Base-by-base conservation (phyloP, 2,797 vertebrate genomes). In the Chrosomus eos region DNA sequence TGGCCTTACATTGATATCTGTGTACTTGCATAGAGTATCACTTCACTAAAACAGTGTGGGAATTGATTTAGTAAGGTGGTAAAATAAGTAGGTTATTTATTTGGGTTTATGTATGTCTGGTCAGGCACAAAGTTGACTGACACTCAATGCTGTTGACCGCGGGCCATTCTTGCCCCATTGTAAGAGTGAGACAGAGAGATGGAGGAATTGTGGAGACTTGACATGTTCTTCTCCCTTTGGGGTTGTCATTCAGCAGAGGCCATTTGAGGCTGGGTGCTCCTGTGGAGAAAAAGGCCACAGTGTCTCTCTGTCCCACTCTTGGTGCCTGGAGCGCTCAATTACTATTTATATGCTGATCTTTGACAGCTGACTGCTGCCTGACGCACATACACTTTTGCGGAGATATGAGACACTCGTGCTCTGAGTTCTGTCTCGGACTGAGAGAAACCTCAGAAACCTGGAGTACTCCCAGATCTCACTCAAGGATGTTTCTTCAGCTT, bases 281-380 rank as follows among this genome's bases (percentile, higher is more conserved):
- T 90, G 91, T 86, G 84, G 93, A 91, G 90, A 89, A 89, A 88
- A 89, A 88, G 89, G 91, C 93, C 91, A 90, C 87, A 74, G 91
- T 82, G 77, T 90, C 83, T 85, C 90, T 90, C 87, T 93, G 92
- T 93, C 93, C 92, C 36, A 53, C 67, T 81, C 75, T 90, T 89
- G 82, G 89, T 58, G 91, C 94, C 94, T 88, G 87, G 74, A 94
- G 92, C 91, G 77, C 87, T 90, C 91, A 92, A 92, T 94, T 92
- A 93, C 92, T 94, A 94, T 95, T 95, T 94, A 94, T 94, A 92
- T 93, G 91, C 91, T 93, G 91, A 94, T 94, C 92, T 94, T 91
- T 94, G 93, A 93, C 93, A 92, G 82, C 80, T 48, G 83, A 19
- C 55, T 58, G 76, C 89, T 87, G 80, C 87, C 86, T 92, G 87